Conservation (phyloP, 2,888 invertebrate genomes). For the Oligia latruncula region DNA sequence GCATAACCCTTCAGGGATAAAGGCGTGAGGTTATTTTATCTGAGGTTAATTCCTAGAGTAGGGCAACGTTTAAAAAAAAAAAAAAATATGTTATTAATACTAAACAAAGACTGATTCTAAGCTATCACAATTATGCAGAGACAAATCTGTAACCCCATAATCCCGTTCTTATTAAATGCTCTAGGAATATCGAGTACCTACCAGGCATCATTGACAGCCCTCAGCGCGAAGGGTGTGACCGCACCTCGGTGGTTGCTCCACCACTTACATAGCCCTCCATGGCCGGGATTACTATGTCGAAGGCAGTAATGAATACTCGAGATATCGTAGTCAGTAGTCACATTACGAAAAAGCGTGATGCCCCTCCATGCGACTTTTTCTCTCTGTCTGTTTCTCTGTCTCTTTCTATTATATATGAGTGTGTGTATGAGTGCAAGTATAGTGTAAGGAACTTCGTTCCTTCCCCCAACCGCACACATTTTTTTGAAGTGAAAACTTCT, state of each 20-base stretch:
- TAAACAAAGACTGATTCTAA: neutral
- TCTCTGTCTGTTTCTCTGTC: neutral
- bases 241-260: constrained; percentile 50
- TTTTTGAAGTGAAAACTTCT: no score
- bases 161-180: constrained; percentile 29
- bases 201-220: constrained; percentile 29
- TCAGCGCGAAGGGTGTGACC: constrained; percentile 49
- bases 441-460: neutral
- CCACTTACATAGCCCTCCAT: constrained; percentile 21
- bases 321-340: neutral
- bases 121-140: no score
- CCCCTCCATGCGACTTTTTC: neutral
- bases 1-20: neutral
- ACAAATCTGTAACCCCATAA: neutral
- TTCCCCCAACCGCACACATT: no score
- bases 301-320: constrained; percentile 49
- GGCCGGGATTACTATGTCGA: constrained; percentile 8
- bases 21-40: no score
- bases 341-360: neutral
- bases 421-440: neutral
- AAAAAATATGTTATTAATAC: neutral
- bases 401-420: neutral
- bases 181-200: constrained; percentile 37
- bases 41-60: neutral
- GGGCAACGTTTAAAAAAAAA: no score